Conservation (phyloP, 2,888 invertebrate species). For the Diarsia rubi region DNA sequence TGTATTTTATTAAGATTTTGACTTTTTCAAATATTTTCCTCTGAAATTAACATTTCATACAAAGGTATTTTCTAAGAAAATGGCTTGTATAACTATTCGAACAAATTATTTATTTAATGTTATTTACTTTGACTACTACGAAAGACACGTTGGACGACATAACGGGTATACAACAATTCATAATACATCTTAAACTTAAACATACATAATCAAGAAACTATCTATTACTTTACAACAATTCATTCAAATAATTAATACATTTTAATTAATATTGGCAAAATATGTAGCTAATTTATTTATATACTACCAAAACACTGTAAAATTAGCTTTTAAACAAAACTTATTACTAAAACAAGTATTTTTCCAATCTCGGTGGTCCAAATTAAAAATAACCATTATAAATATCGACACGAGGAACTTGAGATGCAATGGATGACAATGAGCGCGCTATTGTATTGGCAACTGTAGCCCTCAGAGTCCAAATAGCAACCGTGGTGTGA, state of each 20-base stretch:
- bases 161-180: slow-evolving; percentile 30
- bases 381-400: slow-evolving; percentile 66
- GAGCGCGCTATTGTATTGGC: neutral
- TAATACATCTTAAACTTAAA: slow-evolving; percentile 26
- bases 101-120: slow-evolving; percentile 4
- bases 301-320: slow-evolving; percentile 36
- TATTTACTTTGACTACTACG: neutral
- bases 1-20: neutral
- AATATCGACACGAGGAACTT: slow-evolving; percentile 15
- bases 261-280: slow-evolving; percentile 55
- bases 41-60: slow-evolving; percentile 1
- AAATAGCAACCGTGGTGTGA: neutral
- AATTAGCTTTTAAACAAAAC: slow-evolving; percentile 23
- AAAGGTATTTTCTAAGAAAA: neutral
- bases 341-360: slow-evolving; percentile 55
- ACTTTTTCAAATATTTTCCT: neutral
- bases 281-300: slow-evolving; percentile 23
- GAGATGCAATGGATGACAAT: neutral
- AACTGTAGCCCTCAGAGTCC: neutral
- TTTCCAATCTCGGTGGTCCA: slow-evolving; percentile 76
- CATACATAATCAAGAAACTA: slow-evolving; percentile 22
- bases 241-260: slow-evolving; percentile 35
- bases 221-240: slow-evolving; percentile 48
- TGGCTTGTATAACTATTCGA: neutral
- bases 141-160: slow-evolving; percentile 23